Base-by-base conservation (phyloP, 53 echinoderm and acorn worm species). In the Holothuria scabra region DNA sequence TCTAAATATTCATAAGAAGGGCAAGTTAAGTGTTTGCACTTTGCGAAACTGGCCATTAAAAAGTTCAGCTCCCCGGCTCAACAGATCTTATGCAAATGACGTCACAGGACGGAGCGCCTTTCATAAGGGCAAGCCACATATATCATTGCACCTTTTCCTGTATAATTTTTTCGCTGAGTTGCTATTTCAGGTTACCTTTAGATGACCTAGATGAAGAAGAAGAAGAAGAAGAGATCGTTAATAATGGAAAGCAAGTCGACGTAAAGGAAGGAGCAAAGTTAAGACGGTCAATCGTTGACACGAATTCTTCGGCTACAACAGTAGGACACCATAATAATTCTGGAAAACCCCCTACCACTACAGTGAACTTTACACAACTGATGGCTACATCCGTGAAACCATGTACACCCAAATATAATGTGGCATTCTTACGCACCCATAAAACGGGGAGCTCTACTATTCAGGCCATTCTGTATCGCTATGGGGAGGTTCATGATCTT, bases 391-490 rank as follows among this genome's bases (percentile, higher is more conserved):
- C 35, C 9, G 69, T n/a, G 69, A 69, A 69, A 69, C 69, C 68
- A 28, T 68, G 68, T 20, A 68, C 29, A n/a, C 68, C 68, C 2
- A 68, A 68, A 38, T 19, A 32, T n/a, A 68, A 68, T 14, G 28
- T 90, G 0, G 90, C 85, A 5, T 82, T 72, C 38, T 69, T 90
- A 1, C 85, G 85, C 56, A 90, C 90, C n/a, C 90, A 90, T 74
- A 90, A 90, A 30, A 85, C 90, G 6, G 90, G 90, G 18, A 85
- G 90, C 5, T 85, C 90, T 31, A 90, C 90, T 12, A 21, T 90
- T 8, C 85, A 85, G 18, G 70, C 90, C 19, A 90, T 90, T 26
- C 34, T 90, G 21, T 69, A 86, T 55, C 81, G 90, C 16, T 85
- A 71, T n/a, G 90, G 90, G 1, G 85, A 70, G 59, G 59, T 59